Conservation (phyloP, 2,113 vertebrate genomes). For the Numida meleagris region DNA sequence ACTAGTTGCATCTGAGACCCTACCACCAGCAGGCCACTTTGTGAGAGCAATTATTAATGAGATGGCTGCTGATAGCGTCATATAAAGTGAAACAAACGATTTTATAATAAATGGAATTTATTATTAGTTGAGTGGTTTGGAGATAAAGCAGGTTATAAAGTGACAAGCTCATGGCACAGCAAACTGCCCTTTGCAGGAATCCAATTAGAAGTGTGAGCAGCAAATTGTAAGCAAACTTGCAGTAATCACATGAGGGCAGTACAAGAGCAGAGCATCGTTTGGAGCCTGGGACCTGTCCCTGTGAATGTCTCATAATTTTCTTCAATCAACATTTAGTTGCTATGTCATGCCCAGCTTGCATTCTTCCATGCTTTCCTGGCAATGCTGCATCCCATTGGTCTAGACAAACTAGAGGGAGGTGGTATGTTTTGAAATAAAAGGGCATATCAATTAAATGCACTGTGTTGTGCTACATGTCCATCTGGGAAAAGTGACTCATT, state of each 20-base stretch:
- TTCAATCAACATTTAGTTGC: slow-evolving; percentile 33
- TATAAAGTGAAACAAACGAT: slow-evolving; percentile 52
- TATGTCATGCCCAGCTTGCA: not conserved
- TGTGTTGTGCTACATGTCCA: not conserved
- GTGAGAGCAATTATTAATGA: slow-evolving; percentile 75
- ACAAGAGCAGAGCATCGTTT: slow-evolving; percentile 43
- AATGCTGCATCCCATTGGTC: not conserved
- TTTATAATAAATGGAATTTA: slow-evolving; percentile 63
- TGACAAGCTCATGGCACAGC: slow-evolving; percentile 19
- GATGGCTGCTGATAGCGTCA: slow-evolving; percentile 48
- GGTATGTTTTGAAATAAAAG: slow-evolving; percentile 8
- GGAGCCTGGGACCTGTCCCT: slow-evolving; percentile 41
- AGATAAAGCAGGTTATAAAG: slow-evolving; percentile 63
- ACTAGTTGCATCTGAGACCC: slow-evolving; percentile 19
- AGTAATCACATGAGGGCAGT: slow-evolving; percentile 10
- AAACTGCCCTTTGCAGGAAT: slow-evolving; percentile 50
- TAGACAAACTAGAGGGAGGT: not conserved
- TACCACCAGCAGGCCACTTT: slow-evolving; percentile 35
- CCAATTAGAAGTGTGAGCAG: slow-evolving; percentile 64
- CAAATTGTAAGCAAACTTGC: slow-evolving; percentile 45
- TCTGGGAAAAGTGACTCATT: not conserved
- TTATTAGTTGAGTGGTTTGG: slow-evolving; percentile 65
- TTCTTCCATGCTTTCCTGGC: slow-evolving; percentile 10
- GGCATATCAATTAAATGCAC: slow-evolving; percentile 44
- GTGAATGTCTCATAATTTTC: slow-evolving; percentile 54